These are phyloP conservation scores for Brienomyrus longianalis DNA, from an alignment of 2,113 vertebrate species.

Conservation along the genomic window DNA sequence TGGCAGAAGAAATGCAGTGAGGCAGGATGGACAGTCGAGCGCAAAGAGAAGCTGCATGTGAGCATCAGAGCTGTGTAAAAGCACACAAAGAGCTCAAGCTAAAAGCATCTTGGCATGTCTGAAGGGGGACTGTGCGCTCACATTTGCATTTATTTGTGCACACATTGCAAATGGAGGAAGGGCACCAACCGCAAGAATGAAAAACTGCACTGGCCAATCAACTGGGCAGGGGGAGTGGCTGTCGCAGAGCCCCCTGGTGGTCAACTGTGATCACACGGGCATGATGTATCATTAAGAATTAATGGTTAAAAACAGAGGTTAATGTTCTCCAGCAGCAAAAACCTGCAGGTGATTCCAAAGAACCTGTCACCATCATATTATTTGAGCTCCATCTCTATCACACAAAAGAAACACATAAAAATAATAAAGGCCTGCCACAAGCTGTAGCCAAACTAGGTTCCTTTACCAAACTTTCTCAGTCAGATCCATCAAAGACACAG, in stretches of 20 bases:
- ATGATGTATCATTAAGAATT: background rate
- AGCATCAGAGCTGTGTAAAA: background rate
- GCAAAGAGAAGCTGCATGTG: background rate
- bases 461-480: background rate
- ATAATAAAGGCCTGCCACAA: background rate
- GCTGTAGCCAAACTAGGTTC: background rate
- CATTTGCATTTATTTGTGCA: background rate
- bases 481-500: background rate
- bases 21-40: background rate
- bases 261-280: background rate
- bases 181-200: background rate
- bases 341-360: background rate
- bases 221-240: background rate
- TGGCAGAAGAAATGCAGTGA: background rate
- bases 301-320: background rate
- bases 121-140: background rate
- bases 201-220: background rate
- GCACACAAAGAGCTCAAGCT: background rate
- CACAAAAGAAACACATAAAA: background rate
- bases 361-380: background rate
- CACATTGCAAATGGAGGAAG: background rate
- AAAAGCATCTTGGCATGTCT: background rate
- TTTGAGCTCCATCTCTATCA: background rate
- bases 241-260: background rate
- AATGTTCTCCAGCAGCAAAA: background rate